Base-by-base conservation (phyloP, 1,140 invertebrate species). In the Saccostrea glomerata region DNA sequence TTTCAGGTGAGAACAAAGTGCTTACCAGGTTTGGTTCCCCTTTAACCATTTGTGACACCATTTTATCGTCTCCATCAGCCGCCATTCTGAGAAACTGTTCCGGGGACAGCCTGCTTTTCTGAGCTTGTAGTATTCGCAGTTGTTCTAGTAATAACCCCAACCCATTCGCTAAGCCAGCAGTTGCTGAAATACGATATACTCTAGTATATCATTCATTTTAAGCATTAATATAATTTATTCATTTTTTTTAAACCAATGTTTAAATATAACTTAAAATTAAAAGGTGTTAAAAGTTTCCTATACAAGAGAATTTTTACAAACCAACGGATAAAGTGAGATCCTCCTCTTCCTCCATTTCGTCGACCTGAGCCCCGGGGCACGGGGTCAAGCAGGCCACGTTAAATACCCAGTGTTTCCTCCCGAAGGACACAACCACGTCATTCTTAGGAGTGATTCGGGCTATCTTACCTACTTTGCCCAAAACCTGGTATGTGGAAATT, bases 341-440 rank as follows among this genome's bases (percentile, higher is more conserved):
- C 1, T 30, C 70, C 1, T 36, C 70, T 12, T 54, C 40, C n/a
- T 84, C 82, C 12, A 84, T 84, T 11, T 56, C n/a, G 54, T 84
- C 82, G 9, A 84, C 82, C 17, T 54, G 20, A n/a, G 82, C 40
- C 20, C 82, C 82, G 6, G 82, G 82, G 23, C 40, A 54, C 40
- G 82, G 82, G 13, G 15, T 55, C 12, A 84, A 84, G 40, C 82
- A 84, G 17, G 82, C 82, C n/a, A 23, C 54, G 15, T 84, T 84
- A 56, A 84, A 84, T 15, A 84, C 82, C 82, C 82, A 84, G 54
- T 84, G 54, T 25, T 54, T 84, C 17, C n/a, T 84, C 30, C 82
- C 82, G 30, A 84, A 84, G 9, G 82, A 54, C 4, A 84, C 82
- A 6, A 84, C 40, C 11, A 56, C 82, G 20, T 84, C 82, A 36